A percentile compares a stretch with the other conserved stretches of the same genome.
phyloP scores from a whole-genome alignment of 1,140 invertebrate genomes.

The Ostrea denselamellosa region DNA sequence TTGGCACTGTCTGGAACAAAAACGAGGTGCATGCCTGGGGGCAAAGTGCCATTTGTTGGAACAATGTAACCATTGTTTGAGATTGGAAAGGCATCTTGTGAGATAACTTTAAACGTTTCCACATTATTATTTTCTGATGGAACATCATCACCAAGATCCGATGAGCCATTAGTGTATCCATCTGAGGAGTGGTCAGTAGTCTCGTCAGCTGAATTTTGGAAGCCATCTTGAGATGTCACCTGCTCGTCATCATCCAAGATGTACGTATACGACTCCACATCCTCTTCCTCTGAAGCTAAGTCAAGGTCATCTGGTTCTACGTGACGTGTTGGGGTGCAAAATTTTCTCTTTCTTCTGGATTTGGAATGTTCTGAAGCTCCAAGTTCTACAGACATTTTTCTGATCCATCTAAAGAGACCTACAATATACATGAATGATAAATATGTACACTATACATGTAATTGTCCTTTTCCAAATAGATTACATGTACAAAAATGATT shows the following conservation, averaged over 20 bases:
- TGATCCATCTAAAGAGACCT: not conserved
- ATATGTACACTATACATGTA: too few relatives aligned
- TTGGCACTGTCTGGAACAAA: slow-evolving; percentile 22
- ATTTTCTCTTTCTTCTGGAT: slow-evolving; percentile 9
- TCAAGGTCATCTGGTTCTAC: not conserved
- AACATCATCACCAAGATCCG: not conserved
- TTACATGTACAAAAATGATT: too few relatives aligned
- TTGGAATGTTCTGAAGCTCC: not conserved
- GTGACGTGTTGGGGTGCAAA: not conserved
- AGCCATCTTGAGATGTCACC: not conserved
- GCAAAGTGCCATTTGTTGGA: slow-evolving; percentile 9
- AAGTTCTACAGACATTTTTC: slow-evolving; percentile 4
- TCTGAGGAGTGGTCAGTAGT: not conserved
- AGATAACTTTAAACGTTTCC: slow-evolving; percentile 24
- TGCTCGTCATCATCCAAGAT: slow-evolving; percentile 2
- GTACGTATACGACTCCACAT: not conserved
- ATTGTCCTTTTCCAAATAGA: too few relatives aligned
- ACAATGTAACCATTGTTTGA: slow-evolving; percentile 23
- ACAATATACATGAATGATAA: not conserved
- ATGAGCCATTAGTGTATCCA: slow-evolving; percentile 3
- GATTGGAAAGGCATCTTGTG: slow-evolving; percentile 21
- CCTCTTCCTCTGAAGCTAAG: not conserved
- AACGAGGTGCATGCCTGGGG: slow-evolving; percentile 22
- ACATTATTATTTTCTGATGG: slow-evolving; percentile 15
- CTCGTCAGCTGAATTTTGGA: not conserved